Base-by-base conservation (phyloP, 2,113 vertebrate genomes). In the Gasterosteus aculeatus region DNA sequence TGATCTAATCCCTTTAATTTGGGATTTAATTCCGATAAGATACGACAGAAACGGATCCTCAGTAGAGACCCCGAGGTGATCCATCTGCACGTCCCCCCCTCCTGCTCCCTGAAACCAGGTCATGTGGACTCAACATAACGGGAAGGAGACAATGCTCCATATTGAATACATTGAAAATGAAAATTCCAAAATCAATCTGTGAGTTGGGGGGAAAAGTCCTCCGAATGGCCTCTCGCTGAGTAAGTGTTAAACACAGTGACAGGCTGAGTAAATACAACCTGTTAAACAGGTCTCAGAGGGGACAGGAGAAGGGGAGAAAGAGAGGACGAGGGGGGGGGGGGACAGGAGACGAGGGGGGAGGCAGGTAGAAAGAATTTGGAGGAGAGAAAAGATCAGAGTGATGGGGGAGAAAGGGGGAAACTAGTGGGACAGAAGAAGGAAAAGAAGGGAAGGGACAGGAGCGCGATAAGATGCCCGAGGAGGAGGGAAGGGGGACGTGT, bases 241-340 rank as follows among this genome's bases (percentile, higher is more conserved):
- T 49, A 76, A 80, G 82, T 82, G 85, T 89, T 83, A 77, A 89
- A 83, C 71, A 82, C 78, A 81, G 58, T 72, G 79, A 69, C 58
- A 33, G 64, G 54, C 51, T 75, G 81, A 80, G 80, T 81, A 85
- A 87, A 87, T 81, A 88, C 86, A 60, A 62, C 39, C 76, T 68
- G 77, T 70, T 63, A 75, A 83, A 65, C 8, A 65, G 81, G 80
- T 66, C 86, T 84, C 51, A 16, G 46, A 74, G 71, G 60, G 22
- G 76, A 59, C 42, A 18, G 67, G 59, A 75, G 56, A 38, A 41
- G 16, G 59, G 58, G 64, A 22, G 65, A 39, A 33, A 19, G 39
- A 19, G 61, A 29, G 41, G 15, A 14, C 7, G 6, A 57, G 54
- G 31, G 54, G 33, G 56, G 33, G 46, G 39, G 33, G 4, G 47